Evolutionary conservation across 2,888 invertebrate genomes (phyloP), one percentile per base, ranked within the genome.

Genomic region (Baronia brevicornis): DNA sequence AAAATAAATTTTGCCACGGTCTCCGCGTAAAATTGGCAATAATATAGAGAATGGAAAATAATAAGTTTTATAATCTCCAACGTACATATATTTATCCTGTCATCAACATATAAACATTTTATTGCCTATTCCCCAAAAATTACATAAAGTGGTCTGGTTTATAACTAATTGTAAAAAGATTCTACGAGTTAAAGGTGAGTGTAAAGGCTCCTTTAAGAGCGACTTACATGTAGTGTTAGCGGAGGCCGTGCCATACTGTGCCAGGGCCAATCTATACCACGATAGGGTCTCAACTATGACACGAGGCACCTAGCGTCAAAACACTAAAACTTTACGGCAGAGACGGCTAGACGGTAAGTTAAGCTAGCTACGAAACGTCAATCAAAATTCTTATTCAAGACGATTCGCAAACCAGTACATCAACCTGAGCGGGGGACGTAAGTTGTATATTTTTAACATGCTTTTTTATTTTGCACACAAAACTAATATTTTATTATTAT

Each of bases 221-320:
- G n/a, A 8, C 36, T 23, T 36, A 31, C 27, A 36, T 27, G 31
- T 36, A 71, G 69, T 73, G 70, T 67, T 54, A 61, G 60, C 50
- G 66, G 60, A 62, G 64, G 70, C 45, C 72, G 82, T 84, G 72
- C 79, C 82, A 66, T 67, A 75, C 78, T 66, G 82, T 82, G 70
- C 78, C 84, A 31, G 36, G 19, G 13, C 7, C 27, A 27, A 7
- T 31, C 22, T 30, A 31, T 15, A 30, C 25, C 21, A 15, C 30
- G 12, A 30, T 22, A 70, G 68, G 67, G 68, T 64, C 64, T 66
- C 61, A 74, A 67, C 74, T 74, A 70, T 75, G 69, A 78, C 78
- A 75, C 79, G 64, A 55, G 58, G 56, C 65, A 56, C 58, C 64
- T 66, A 69, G 75, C 77, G 73, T 69, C 74, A 71, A 77, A 75